Conservation (phyloP, 2,888 invertebrate genomes). For the Athalia cordata region DNA sequence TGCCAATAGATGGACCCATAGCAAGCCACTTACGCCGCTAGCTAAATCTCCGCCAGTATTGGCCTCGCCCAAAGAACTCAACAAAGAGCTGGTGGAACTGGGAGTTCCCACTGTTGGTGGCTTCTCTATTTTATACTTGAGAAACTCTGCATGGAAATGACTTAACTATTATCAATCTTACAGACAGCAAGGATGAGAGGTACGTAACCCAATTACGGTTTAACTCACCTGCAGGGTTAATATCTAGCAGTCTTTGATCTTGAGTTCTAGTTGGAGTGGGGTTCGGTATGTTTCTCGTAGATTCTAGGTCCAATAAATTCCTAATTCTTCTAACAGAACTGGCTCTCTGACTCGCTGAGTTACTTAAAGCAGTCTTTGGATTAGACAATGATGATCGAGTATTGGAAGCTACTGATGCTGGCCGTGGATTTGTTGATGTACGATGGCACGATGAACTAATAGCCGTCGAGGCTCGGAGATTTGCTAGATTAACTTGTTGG, state of each 20-base stretch:
- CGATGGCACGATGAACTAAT: slow-evolving; percentile 70
- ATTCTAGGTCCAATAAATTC: slow-evolving; percentile 70
- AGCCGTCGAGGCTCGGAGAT: slow-evolving; percentile 70
- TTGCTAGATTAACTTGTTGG: slow-evolving; percentile 72
- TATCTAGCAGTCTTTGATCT: slow-evolving; percentile 83
- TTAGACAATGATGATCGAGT: slow-evolving; percentile 64
- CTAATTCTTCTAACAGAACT: slow-evolving; percentile 85
- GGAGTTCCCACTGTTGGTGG: slow-evolving; percentile 77
- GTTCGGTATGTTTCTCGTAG: slow-evolving; percentile 79
- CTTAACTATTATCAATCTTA: neutral
- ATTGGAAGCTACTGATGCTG: slow-evolving; percentile 69
- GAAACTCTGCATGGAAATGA: slow-evolving; percentile 81
- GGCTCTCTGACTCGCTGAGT: slow-evolving; percentile 71
- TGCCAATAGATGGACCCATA: slow-evolving; percentile 92
- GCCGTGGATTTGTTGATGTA: slow-evolving; percentile 63
- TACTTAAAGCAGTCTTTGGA: slow-evolving; percentile 63
- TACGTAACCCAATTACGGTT: neutral
- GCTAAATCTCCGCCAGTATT: slow-evolving; percentile 70
- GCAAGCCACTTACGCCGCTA: slow-evolving; percentile 86
- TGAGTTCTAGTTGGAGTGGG: slow-evolving; percentile 85
- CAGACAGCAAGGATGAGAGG: neutral
- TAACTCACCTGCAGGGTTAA: slow-evolving; percentile 87
- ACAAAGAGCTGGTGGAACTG: slow-evolving; percentile 74
- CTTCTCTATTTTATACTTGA: slow-evolving; percentile 93
- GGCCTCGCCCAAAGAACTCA: slow-evolving; percentile 69